phyloP scores from a whole-genome alignment of 2,113 vertebrate genomes.

The western clawed frog (Xenopus tropicalis) region UCB_Xtro_10.0 CM004448.2:109955501-109956000 shows the following conservation, averaged over 20 bases:
- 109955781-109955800: constrained; percentile 84
- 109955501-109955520: constrained; percentile 81
- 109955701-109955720: constrained; percentile 92
- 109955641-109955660: constrained; percentile 97
- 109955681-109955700: constrained; percentile 98
- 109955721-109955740: constrained; percentile 88
- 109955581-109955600: constrained; percentile 82
- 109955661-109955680: constrained; percentile 96
- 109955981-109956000: no score
- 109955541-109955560: constrained; percentile 91
- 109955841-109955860: constrained; percentile 54
- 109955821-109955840: constrained; percentile 80
- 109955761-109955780: constrained; percentile 87
- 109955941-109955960: no score
- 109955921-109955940: no score
- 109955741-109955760: constrained; percentile 88
- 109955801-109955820: constrained; percentile 84
- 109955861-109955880: constrained; percentile 49
- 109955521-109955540: constrained; percentile 91
- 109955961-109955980: no score
- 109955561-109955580: constrained; percentile 79
- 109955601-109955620: constrained; percentile 87
- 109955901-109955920: no score
- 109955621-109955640: constrained; percentile 96
- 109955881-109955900: no score